Base-by-base conservation (phyloP, 2,113 vertebrate species). In the Okapia johnstoni region DNA sequence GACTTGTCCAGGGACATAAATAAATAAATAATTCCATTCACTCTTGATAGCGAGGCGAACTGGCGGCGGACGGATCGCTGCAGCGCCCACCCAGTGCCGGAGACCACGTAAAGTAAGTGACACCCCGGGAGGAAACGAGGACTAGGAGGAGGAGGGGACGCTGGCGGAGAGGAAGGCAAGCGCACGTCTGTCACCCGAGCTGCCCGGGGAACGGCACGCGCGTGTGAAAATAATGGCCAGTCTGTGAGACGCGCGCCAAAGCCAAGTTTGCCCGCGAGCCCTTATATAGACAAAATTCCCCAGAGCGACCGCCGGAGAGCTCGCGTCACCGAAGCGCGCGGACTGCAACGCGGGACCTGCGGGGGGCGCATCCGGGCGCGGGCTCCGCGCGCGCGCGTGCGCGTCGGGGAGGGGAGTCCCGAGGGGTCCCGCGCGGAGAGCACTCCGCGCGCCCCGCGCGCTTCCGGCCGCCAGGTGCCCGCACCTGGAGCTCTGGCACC, bases 1-100 rank as follows among this genome's bases (percentile, higher is more conserved):
- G 98, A 96, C 98, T 96, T 96, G 96, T 98, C 97, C 97, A 87
- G 98, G 98, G 97, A 90, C 98, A 98, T 96, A 98, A 99, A 99
- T 99, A 98, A 98, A 98, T 98, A 98, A 98, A 98, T 98, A 97
- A 89, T 89, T 97, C 98, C 98, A 93, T 95, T 98, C 98, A 76
- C 66, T 97, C 93, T 84, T 61, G 97, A 93, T 98, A 77, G 97
- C 63, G 96, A 95, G 94, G 97, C 95, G 83, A 97, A 79, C 93
- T 92, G 97, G 97, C 97, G 33, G 98, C 88, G 54, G 30, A n/a
- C 52, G 4, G 46, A 57, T n/a, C 43, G 50, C 97, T 57, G 94
- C 85, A 93, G 98, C 93, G 84, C 98, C 98, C 87, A 91, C 95
- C 93, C 92, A 3, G 94, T 81, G 96, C 96, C 97, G 83, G 97